Base-by-base conservation (phyloP, 2,113 vertebrate species). In the Thomomys bottae region DNA sequence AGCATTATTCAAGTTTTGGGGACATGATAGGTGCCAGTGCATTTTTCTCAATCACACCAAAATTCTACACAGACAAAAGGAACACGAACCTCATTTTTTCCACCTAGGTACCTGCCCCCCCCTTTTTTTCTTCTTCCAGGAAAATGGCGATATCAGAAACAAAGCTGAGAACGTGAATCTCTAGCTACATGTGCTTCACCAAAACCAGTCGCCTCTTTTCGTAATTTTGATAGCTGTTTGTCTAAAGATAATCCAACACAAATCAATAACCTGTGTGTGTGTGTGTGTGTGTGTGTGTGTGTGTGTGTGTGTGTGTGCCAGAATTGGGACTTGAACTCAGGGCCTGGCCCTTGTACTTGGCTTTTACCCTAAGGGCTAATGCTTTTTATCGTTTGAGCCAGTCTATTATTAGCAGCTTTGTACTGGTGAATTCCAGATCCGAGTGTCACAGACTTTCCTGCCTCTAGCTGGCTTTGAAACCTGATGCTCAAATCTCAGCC, bases 81-180 rank as follows among this genome's bases (percentile, higher is more conserved):
- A 66, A 71, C 36, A 34, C 28, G 1, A 87, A 30, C 36, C 2
- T 71, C 59, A 86, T 7, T 15, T 23, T 23, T 54, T 54, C 49
- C 14, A 54, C 49, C 49, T 15, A 10, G 6, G 20, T 1, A 9
- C 38, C 61, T 4, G 32, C 5, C 14, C 23, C 30, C 0, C 4
- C 34, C 9, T 14, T 54, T 24, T 59, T 66, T 75, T 77, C 24
- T 66, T 71, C 26, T 6, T 61, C 42, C 20, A 18, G 9, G 24
- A 17, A 15, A 54, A 54, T 45, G 45, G 45, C 11, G 45, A 45
- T 45, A 45, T 40, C 28, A 30, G 30, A 76, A 59, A 8, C 4
- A 36, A 76, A 59, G 10, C 4, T 49, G 32, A 84, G n/a, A 38
- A 32, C 14, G 17, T n/a, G 8, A 71, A 26, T 36, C 68, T 20